These are phyloP conservation scores for Spea multiplicata DNA, from an alignment of 2,113 vertebrate species.

Conservation along the genomic window DNA sequence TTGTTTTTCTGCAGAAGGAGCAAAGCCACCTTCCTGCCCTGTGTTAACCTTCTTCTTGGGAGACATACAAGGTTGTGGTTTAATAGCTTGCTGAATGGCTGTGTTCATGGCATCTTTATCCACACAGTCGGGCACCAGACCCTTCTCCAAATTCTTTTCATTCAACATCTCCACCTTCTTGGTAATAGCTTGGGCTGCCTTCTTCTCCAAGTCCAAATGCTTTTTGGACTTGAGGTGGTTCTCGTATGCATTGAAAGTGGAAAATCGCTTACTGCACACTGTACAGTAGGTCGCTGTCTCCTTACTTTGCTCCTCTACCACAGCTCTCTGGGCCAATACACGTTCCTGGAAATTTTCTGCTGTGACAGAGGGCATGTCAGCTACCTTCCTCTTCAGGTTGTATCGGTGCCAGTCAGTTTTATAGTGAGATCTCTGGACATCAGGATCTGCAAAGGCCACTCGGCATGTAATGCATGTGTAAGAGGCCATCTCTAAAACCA, in stretches of 20 bases:
- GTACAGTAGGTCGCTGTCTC: constrained; percentile 70
- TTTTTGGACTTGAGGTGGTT: constrained; percentile 92
- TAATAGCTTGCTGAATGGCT: constrained; percentile 85
- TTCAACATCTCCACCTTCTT: constrained; percentile 81
- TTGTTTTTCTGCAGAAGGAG: not conserved
- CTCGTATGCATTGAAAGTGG: constrained; percentile 80
- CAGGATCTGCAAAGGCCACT: constrained; percentile 84
- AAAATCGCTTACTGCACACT: constrained; percentile 86
- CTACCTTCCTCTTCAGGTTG: constrained; percentile 94
- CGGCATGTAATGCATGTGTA: constrained; percentile 96
- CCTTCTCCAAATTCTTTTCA: constrained; percentile 93
- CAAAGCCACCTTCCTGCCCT: not conserved
- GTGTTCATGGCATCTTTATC: constrained; percentile 80
- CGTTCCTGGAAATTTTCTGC: constrained; percentile 93
- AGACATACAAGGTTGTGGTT: constrained; percentile 69
- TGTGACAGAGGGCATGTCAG: constrained; percentile 89
- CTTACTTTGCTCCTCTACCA: constrained; percentile 66
- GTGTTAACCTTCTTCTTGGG: constrained; percentile 56
- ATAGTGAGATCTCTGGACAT: constrained; percentile 92
- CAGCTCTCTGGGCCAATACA: constrained; percentile 78
- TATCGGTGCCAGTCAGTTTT: constrained; percentile 97
- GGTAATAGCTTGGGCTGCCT: constrained; percentile 71
- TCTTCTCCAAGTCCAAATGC: constrained; percentile 84
- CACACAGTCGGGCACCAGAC: constrained; percentile 63
- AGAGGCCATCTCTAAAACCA: constrained; percentile 68